A percentile compares a stretch with the other conserved stretches of the same genome.
These are phyloP conservation scores for Columbina picui DNA, from an alignment of 2,113 vertebrate genomes.

Conservation along the genomic window DNA sequence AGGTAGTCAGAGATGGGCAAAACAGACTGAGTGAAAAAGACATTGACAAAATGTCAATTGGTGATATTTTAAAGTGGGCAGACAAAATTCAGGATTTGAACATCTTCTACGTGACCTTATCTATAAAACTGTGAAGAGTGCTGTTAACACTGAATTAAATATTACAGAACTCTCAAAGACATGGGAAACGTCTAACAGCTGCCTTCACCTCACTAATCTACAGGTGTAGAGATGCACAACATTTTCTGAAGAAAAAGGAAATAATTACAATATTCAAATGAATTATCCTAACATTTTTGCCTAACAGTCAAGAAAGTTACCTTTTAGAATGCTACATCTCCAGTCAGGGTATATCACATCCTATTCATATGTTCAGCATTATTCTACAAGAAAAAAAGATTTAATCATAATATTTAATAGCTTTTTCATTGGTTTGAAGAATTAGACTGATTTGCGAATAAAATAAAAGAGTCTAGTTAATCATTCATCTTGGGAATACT, in stretches of 20 bases:
- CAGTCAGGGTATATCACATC: not conserved
- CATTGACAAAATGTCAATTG: not conserved
- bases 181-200: not conserved
- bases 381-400: not conserved
- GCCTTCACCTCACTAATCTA: not conserved
- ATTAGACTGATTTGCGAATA: not conserved
- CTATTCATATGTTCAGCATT: not conserved
- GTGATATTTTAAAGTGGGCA: not conserved
- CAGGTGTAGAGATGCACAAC: not conserved
- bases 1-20: not conserved
- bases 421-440: not conserved
- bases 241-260: not conserved
- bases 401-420: not conserved
- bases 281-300: not conserved
- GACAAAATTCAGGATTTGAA: not conserved
- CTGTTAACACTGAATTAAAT: not conserved
- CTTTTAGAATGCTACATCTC: not conserved
- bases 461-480: not conserved
- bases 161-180: not conserved
- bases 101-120: not conserved
- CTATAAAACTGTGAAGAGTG: not conserved
- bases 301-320: not conserved
- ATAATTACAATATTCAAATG: not conserved
- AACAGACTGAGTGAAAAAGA: not conserved
- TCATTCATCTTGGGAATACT: not conserved